Evolutionary conservation across 2,797 vertebrate genomes (phyloP), one percentile per base, ranked within the genome.

Genomic region (Hemitrygon akajei): DNA sequence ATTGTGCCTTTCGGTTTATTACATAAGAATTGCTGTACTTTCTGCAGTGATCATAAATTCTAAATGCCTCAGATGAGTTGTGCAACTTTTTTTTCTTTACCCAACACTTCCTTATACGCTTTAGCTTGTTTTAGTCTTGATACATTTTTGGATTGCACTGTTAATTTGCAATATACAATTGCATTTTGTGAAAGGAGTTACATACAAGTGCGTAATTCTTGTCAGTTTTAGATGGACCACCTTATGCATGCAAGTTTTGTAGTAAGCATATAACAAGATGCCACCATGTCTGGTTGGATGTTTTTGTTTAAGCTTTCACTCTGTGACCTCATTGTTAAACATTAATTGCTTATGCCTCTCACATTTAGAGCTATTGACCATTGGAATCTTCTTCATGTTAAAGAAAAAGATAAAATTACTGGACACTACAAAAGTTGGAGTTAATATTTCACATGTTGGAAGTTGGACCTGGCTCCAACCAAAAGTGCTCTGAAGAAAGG

Each of bases 1-100:
- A 96, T 95, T 96, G 97, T 97, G 97, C 97, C 97, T 97, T 97
- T 97, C 94, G 95, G 96, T 93, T 93, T 93, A 76, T 93, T 92
- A 69, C 69, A 75, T 92, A 75, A 73, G 40, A 92, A 92, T 75
- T 76, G 91, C 91, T 93, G 66, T 76, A 76, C 30, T 93, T 93
- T 93, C 66, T 76, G 40, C 69, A 75, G 27, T 93, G 91, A 58
- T 93, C 40, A 58, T 93, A 58, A 76, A 93, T 93, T 93, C 73
- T 76, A 93, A 76, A 25, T 58, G 91, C 91, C 71, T 93, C 71
- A 20, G 27, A 47, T 75, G 91, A 40, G 69, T 76, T n/a, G 63
- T 91, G 27, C 71, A 93, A 75, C 71, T 25, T 27, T 56, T 71
- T 71, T 93, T 47, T 73, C n/a, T n/a, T n/a, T 76, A 22, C 30